These are phyloP conservation scores for Ctenodactylus gundi DNA, from an alignment of 2,113 vertebrate species.

Conservation along the genomic window DNA sequence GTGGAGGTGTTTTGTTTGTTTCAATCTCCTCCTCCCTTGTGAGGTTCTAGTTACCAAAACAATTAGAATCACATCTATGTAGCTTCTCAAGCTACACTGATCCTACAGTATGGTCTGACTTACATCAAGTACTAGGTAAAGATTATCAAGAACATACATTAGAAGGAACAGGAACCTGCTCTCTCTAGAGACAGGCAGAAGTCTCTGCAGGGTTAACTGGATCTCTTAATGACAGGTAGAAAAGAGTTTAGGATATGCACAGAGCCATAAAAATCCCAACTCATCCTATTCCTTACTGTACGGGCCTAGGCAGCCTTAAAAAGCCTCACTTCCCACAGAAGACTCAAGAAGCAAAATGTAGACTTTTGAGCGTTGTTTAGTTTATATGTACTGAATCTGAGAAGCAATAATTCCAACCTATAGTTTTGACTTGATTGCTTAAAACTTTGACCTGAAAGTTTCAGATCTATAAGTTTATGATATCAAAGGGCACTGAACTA, in stretches of 20 bases:
- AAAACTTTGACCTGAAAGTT: neutral
- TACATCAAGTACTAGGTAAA: neutral
- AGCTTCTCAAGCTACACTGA: neutral
- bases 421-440: conserved; percentile 16
- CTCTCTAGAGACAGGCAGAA: neutral
- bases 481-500: neutral
- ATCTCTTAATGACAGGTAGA: neutral
- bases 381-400: neutral
- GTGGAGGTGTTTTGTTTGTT: neutral
- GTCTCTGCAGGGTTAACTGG: neutral
- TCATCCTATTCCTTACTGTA: neutral
- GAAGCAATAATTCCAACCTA: neutral
- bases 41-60: neutral
- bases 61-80: neutral
- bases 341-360: neutral
- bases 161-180: neutral
- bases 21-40: neutral
- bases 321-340: neutral
- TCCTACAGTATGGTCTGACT: neutral
- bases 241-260: neutral
- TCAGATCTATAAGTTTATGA: neutral
- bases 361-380: neutral
- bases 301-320: neutral
- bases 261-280: neutral
- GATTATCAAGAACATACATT: neutral